Conservation (phyloP, 2,113 vertebrate genomes). For the Motacilla alba region DNA sequence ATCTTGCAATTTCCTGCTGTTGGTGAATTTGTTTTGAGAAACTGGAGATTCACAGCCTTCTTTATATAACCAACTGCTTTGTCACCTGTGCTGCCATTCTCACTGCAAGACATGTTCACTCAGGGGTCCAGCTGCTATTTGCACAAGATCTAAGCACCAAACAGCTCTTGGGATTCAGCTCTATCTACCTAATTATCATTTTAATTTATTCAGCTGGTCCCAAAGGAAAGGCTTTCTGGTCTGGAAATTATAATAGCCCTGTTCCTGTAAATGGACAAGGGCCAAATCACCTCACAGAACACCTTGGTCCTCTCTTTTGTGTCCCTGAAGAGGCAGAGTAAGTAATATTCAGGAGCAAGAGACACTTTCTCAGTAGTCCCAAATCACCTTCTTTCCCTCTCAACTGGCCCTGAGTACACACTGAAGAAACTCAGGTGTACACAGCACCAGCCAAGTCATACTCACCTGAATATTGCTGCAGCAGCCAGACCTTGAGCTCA, state of each 20-base stretch:
- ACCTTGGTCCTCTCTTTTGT: not conserved
- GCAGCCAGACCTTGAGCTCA: conserved; percentile 90
- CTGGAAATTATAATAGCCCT: not conserved
- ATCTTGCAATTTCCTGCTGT: not conserved
- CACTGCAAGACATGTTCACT: not conserved
- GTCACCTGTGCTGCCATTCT: not conserved
- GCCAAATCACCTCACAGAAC: not conserved
- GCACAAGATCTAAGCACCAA: not conserved
- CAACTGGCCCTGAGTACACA: not conserved
- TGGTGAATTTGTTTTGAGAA: not conserved
- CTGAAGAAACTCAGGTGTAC: not conserved
- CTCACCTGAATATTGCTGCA: conserved; percentile 87
- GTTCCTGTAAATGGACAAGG: not conserved
- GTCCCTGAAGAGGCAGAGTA: not conserved
- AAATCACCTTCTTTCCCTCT: not conserved
- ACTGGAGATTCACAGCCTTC: not conserved
- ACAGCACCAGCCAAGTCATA: not conserved
- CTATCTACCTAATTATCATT: not conserved
- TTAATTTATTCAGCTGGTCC: not conserved
- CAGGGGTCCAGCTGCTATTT: not conserved
- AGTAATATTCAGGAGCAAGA: not conserved
- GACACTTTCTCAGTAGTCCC: not conserved
- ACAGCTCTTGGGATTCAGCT: not conserved
- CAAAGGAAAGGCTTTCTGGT: not conserved
- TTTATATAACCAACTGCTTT: not conserved